Conservation (phyloP, 2,888 invertebrate species). For the Dione vanillae region DNA sequence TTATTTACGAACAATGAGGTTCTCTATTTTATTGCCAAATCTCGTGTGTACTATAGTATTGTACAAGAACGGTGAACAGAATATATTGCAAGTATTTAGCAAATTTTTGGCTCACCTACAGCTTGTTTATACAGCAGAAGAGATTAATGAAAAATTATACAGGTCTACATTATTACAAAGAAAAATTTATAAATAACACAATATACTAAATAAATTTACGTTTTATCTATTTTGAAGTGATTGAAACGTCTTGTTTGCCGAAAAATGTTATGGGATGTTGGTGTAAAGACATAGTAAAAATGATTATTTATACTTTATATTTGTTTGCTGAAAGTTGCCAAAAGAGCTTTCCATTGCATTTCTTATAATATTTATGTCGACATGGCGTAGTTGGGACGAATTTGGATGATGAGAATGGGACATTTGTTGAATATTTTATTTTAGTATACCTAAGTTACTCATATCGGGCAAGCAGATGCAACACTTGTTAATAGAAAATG, state of each 20-base stretch:
- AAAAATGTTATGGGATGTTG: background rate
- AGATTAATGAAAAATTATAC: too few species aligned
- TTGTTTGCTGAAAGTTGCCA: background rate
- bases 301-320: background rate
- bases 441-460: too few species aligned
- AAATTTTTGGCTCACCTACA: background rate
- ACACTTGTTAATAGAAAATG: too few species aligned
- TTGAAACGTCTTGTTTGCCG: background rate
- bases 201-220: background rate
- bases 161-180: too few species aligned
- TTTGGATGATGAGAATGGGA: too few species aligned
- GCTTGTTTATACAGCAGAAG: background rate
- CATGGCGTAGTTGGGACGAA: too few species aligned
- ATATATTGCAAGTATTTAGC: too few species aligned
- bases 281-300: background rate
- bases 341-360: background rate
- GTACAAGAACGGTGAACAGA: background rate
- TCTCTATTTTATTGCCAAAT: slow-evolving; percentile 19
- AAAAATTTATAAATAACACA: background rate
- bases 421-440: too few species aligned
- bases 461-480: too few species aligned
- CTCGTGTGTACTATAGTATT: background rate
- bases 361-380: background rate
- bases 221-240: background rate
- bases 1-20: background rate